Base-by-base conservation (phyloP, 2,888 invertebrate species). In the Catocala nupta region DNA sequence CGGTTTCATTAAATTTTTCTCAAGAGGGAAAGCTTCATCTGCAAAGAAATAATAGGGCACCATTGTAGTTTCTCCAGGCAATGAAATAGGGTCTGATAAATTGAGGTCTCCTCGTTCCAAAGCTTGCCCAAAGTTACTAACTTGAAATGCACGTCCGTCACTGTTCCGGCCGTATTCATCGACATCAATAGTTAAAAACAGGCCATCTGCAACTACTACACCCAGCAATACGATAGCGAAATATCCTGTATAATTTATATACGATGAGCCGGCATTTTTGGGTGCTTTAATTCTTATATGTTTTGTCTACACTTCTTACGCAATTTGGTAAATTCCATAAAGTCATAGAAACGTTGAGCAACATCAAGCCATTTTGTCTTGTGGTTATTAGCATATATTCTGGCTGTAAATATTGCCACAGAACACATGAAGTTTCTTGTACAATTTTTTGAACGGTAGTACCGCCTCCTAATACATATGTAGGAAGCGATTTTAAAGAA, bases 291-390 rank as follows among this genome's bases (percentile, higher is more conserved):
- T 75, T 39, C 70, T 45, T 39, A 77, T 67, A 73, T 43, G 75
- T 77, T 16, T 75, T 73, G 61, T 75, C 75, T 1, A 77, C 8
- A 59, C 70, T 59, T 25, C 71, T 73, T 11, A 75, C 55, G 44
- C 74, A 73, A 67, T 75, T 72, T 13, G 75, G 71, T 54, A 78
- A 65, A 69, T 78, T 77, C 70, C 75, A 73, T 11, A 70, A 55
- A n/a, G 59, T 48, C 58, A n/a, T 68, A n/a, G 52, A 69, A 74
- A 12, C 67, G 67, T 39, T 59, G 61, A 59, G 73, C 67, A 44
- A 67, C 52, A 48, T 71, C 64, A 45, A 63, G 12, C 70, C 71
- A 74, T 58, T 59, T 71, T 56, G 67, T 48, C 39, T 9, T 33
- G 39, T 56, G n/a, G 45, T 53, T 62, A 47, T 51, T n/a, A 56